phyloP scores from a whole-genome alignment of 2,113 vertebrate genomes.

The Mixornis gularis region DNA sequence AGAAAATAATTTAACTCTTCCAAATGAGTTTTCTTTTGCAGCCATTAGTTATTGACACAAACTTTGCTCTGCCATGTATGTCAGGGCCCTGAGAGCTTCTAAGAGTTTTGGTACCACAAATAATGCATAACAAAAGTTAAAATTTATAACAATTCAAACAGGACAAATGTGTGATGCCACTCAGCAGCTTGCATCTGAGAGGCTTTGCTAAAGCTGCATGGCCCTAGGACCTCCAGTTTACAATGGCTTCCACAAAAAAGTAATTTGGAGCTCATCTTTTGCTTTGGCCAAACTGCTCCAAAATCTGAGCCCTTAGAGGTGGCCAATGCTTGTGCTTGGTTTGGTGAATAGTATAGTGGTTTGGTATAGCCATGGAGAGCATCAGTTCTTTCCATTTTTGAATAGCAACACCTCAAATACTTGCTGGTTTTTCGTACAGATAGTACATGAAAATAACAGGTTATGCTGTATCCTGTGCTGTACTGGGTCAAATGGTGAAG shows the following conservation, averaged over 20 bases:
- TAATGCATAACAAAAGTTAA: not conserved
- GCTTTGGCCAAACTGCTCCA: not conserved
- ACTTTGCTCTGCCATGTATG: not conserved
- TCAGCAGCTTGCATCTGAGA: not conserved
- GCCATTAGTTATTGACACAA: not conserved
- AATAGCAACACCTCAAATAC: not conserved
- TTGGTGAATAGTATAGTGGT: not conserved
- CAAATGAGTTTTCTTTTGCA: conserved; percentile 41
- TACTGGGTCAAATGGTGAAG: not conserved
- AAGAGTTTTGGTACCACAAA: not conserved
- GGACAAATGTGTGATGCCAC: not conserved
- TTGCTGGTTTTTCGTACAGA: not conserved
- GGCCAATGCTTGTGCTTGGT: not conserved
- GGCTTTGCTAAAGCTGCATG: not conserved
- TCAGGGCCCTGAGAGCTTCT: not conserved
- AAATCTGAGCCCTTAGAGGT: not conserved
- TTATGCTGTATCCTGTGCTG: not conserved
- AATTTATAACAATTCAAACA: not conserved
- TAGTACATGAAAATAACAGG: rapidly evolving
- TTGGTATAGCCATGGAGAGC: not conserved
- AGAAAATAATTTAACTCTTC: conserved; percentile 60
- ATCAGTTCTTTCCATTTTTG: not conserved
- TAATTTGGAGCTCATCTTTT: not conserved
- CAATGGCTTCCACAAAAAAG: not conserved
- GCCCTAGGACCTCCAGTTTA: not conserved